A percentile compares a stretch with the other conserved stretches of the same genome.
Evolutionary conservation across 64 coral and sea anemone genomes (phyloP).

Genomic region (Cladopsammia gracilis): DNA sequence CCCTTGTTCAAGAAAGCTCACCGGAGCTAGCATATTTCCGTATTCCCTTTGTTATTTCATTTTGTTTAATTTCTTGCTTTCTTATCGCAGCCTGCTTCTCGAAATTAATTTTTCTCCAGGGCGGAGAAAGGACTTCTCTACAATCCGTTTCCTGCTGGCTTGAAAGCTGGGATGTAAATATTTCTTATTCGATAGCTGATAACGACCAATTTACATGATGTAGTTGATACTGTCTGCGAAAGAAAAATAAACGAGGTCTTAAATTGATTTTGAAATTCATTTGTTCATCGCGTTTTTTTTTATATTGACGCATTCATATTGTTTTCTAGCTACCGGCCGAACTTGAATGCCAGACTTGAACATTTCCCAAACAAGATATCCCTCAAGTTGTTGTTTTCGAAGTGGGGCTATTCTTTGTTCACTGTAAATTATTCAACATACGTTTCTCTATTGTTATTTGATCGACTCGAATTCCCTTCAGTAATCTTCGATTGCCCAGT

Average conservation of each 20-base stretch:
- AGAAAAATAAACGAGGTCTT: constrained; percentile 32
- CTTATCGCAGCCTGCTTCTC: constrained; percentile 46
- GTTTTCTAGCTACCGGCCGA: not conserved
- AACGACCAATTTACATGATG: constrained; percentile 39
- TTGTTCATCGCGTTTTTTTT: not conserved
- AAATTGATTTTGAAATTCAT: constrained; percentile 7
- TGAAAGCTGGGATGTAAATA: constrained; percentile 41
- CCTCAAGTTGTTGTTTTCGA: constrained; percentile 24
- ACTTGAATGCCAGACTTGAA: not conserved
- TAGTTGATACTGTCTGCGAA: constrained; percentile 12
- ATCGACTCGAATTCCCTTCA: constrained; percentile 43
- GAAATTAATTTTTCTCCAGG: constrained; percentile 55
- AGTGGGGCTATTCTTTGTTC: constrained; percentile 41
- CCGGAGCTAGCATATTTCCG: constrained; percentile 28
- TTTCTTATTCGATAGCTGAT: constrained; percentile 37
- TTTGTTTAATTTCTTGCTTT: constrained; percentile 21
- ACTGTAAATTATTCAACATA: constrained; percentile 53
- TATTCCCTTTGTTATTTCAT: not conserved
- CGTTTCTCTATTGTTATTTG: constrained; percentile 39
- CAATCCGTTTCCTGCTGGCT: constrained; percentile 40
- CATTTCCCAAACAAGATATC: not conserved
- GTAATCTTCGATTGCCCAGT: constrained; percentile 38
- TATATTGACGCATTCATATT: not conserved
- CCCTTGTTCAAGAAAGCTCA: not conserved
- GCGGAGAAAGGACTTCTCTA: constrained; percentile 26